These are phyloP conservation scores for Eueides isabella DNA, from an alignment of 1,140 invertebrate species.

Conservation along the genomic window DNA sequence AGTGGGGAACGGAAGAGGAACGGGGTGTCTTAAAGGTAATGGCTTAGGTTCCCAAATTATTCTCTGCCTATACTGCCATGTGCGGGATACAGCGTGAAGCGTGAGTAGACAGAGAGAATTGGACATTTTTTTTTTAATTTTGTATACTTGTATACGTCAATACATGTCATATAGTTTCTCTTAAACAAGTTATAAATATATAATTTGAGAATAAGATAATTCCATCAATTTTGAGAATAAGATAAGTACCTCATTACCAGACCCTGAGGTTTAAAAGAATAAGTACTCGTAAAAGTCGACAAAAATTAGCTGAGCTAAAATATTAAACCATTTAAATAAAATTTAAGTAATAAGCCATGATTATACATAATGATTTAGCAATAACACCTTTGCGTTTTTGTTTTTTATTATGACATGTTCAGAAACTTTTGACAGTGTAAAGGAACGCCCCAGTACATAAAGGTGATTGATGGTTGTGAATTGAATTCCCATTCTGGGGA, in stretches of 20 bases:
- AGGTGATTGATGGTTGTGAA: too few relatives aligned
- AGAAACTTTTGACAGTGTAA: too few relatives aligned
- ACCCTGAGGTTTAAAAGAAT: not conserved
- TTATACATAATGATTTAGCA: constrained; percentile 5
- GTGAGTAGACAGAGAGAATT: too few relatives aligned
- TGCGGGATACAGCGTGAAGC: too few relatives aligned
- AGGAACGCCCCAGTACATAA: too few relatives aligned
- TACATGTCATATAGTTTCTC: not conserved
- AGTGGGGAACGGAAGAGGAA: too few relatives aligned
- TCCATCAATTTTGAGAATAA: not conserved
- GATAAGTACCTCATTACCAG: not conserved
- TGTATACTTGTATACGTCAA: too few relatives aligned
- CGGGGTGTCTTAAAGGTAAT: too few relatives aligned
- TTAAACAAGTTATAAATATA: not conserved
- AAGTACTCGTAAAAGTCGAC: not conserved
- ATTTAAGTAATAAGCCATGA: not conserved
- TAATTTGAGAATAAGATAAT: not conserved
- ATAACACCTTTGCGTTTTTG: not conserved
- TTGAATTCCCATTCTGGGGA: too few relatives aligned
- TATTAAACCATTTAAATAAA: not conserved
- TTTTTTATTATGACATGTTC: not conserved
- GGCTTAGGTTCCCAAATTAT: too few relatives aligned
- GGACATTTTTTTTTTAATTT: too few relatives aligned
- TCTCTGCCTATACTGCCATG: too few relatives aligned
- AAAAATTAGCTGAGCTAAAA: not conserved